Conservation (phyloP, 2,888 invertebrate species). For the Mellilla xanthometata region DNA sequence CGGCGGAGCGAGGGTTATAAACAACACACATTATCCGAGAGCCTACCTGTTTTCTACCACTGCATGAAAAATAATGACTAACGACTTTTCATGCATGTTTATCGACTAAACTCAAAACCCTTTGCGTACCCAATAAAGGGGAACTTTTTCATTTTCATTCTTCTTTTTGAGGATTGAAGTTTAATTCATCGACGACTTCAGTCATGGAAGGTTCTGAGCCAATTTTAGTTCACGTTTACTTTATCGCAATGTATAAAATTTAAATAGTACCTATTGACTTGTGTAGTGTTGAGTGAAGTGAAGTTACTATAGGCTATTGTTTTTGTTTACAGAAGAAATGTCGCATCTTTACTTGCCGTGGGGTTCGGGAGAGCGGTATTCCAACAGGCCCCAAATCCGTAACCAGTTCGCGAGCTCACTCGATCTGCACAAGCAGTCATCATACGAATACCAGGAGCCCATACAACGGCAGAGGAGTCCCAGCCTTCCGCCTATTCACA, state of each 20-base stretch:
- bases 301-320: background rate
- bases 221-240: conserved; percentile 26
- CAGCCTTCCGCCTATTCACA: conserved; percentile 86
- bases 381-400: conserved; percentile 65
- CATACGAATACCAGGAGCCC: conserved; percentile 71
- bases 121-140: conserved; percentile 56
- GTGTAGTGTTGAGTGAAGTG: background rate
- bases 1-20: conserved; percentile 28
- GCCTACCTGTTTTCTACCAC: conserved; percentile 23
- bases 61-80: conserved; percentile 33
- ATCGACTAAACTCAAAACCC: conserved; percentile 76
- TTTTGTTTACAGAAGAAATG: conserved; percentile 88
- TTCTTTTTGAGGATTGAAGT: conserved; percentile 48
- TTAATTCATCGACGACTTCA: conserved; percentile 60
- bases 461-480: conserved; percentile 83
- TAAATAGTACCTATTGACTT: background rate
- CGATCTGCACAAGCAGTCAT: conserved; percentile 69
- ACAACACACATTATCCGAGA: conserved; percentile 29
- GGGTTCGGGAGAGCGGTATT: conserved; percentile 82
- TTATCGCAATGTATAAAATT: background rate
- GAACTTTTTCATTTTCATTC: conserved; percentile 53
- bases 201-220: conserved; percentile 59
- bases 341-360: conserved; percentile 90
- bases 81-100: conserved; percentile 49
- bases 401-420: conserved; percentile 76